Evolutionary conservation across 2,797 vertebrate species (phyloP), one percentile per base, ranked within the genome.

Genomic region (Gephyroberyx darwinii): DNA sequence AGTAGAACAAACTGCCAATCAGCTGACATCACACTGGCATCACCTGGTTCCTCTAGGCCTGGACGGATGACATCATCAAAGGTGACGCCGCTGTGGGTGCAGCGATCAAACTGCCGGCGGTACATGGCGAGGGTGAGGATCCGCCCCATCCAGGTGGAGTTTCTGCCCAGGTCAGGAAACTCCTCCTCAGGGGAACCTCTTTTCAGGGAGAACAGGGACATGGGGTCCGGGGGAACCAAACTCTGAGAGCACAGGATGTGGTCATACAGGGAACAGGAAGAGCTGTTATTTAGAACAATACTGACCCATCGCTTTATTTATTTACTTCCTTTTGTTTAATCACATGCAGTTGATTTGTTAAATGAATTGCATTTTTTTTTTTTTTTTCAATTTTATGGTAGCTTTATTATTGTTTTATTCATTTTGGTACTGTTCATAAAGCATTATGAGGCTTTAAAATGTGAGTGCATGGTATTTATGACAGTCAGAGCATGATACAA

Each of bases 41-140:
- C 62, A 93, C 93, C 92, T 86, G 89, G 89, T n/a, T 93, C 91
- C 66, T 94, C 93, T 4, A 94, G 68, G 33, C 93, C 93, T 0
- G 89, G 92, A 5, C 92, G 90, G 59, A 94, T 93, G 74, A 94
- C 69, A 1, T 94, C 93, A 57, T 94, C 93, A 1, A 94, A 93
- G 50, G 92, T 89, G 64, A 94, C 92, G 0, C 93, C 93, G 1
- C 92, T 91, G 8, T 90, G 68, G 1, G 93, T 94, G 65, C 91
- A 91, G 53, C 91, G 89, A 74, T 87, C 20, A 58, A 92, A 93
- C 85, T 94, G 93, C 3, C 92, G 84, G 12, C 84, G 62, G 84
- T 94, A 94, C 87, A 93, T 90, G 73, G 85, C 84, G 3, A 67
- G 83, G 0, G 88, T 90, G 35, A 94, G 90, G 65, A 94, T 75